Evolutionary conservation across 2,888 invertebrate genomes (phyloP), one percentile per base, ranked within the genome.

Genomic region (Physocephala rufipes): DNA sequence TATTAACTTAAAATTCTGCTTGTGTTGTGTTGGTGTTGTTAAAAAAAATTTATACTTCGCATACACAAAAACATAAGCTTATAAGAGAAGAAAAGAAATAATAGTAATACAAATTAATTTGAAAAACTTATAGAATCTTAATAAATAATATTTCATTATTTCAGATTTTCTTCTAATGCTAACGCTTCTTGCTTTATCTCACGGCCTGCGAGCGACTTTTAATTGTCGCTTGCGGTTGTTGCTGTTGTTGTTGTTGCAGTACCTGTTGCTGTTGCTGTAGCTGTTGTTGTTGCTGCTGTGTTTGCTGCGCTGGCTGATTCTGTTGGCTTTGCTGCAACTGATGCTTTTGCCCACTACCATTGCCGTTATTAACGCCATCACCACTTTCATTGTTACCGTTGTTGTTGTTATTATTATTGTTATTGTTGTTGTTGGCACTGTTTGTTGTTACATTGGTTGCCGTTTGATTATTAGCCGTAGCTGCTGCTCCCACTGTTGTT

Each of bases 391-490:
- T n/a, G 16, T n/a, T 12, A 19, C 49, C 16, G 49, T 49, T 49
- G 67, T 28, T 12, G 15, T 26, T 47, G 16, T 36, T 30, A 28
- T 49, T 47, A 19, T 28, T 45, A 16, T 30, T 49, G 26, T 59
- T 59, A 30, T n/a, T 59, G 26, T 15, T 24, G 59, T 26, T 59
- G 59, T 72, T 30, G 21, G n/a, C 16, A 72, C 49, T 45, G 64
- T 26, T 51, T 15, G 43, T 61, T 3, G 71, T 45, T 53, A 73
- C 36, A 3, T 68, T 28, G 55, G 74, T 74, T 4, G 78, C 79
- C n/a, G 55, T 51, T 61, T 71, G 75, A 62, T 75, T 76, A 4
- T 78, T 76, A 43, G 81, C 80, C 4, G 79, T 9, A 36, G 36
- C 36, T 36, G 36, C 36, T 4, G 36, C 63, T 62, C 47, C 12